Percentiles rank a stretch among this genome's conserved stretches.
These are phyloP conservation scores for Aphaenogaster rudis DNA, from an alignment of 1,140 invertebrate species.

Conservation along the genomic window DNA sequence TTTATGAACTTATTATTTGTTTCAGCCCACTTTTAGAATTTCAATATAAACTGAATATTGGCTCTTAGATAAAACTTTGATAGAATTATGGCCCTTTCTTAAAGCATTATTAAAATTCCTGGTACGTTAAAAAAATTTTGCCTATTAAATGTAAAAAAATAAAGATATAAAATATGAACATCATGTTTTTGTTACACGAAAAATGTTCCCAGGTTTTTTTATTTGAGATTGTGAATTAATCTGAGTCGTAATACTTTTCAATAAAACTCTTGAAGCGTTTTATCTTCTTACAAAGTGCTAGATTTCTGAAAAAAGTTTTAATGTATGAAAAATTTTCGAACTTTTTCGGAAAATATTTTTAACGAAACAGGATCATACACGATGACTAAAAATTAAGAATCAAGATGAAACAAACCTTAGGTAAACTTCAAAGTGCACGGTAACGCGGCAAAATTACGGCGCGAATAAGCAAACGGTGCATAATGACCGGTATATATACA, in stretches of 20 bases:
- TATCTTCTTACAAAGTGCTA: neutral
- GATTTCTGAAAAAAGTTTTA: neutral
- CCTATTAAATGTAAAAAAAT: slow-evolving; percentile 12
- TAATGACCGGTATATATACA: too few species aligned
- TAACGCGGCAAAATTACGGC: neutral
- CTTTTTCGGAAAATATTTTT: neutral
- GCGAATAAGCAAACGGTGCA: neutral
- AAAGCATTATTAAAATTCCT: neutral
- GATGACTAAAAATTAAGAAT: neutral
- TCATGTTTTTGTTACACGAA: neutral
- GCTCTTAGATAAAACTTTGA: neutral
- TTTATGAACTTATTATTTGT: neutral
- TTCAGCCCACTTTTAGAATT: slow-evolving; percentile 6
- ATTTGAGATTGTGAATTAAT: neutral
- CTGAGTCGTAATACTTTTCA: neutral
- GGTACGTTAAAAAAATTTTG: neutral
- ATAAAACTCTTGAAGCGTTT: slow-evolving; percentile 7
- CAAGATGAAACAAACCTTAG: neutral
- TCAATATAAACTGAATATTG: neutral
- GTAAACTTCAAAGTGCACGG: neutral
- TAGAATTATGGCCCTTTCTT: neutral
- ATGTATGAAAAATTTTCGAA: neutral
- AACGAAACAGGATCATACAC: neutral
- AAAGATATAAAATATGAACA: neutral
- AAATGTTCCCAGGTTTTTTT: neutral